Percentiles rank a stretch among this genome's conserved stretches.
Conservation (phyloP, 2,888 invertebrate genomes). For the Calameuta idolon region DNA sequence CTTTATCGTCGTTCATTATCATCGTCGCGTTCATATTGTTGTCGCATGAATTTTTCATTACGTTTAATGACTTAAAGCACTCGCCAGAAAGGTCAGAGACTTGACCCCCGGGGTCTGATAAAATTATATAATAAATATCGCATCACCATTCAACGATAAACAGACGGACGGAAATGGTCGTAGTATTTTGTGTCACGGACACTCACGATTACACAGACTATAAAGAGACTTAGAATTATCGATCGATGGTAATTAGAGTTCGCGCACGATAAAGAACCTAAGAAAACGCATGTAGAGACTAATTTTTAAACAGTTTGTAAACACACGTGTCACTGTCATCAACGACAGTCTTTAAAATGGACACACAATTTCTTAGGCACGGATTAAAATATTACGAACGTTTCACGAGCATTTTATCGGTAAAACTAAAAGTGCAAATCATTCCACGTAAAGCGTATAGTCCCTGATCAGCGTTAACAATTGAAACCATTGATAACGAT, state of each 20-base stretch:
- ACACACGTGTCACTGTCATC: not conserved
- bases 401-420: not conserved
- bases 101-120: not conserved
- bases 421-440: not conserved
- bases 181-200: not conserved
- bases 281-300: too few relatives aligned
- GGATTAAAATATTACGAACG: not conserved
- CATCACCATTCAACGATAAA: not conserved
- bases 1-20: not conserved
- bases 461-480: not conserved
- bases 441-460: not conserved
- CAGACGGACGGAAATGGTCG: not conserved
- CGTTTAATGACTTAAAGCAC: not conserved
- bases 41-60: not conserved
- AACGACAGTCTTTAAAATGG: not conserved
- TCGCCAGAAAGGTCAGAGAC: not conserved
- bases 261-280: not conserved
- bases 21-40: not conserved
- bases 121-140: slow-evolving; percentile 23
- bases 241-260: not conserved
- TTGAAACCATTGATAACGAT: not conserved
- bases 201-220: not conserved
- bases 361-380: not conserved
- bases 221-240: not conserved
- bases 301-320: not conserved